These are phyloP conservation scores for Sinocyclocheilus grahami DNA, from an alignment of 2,113 vertebrate genomes.

Conservation along the genomic window DNA sequence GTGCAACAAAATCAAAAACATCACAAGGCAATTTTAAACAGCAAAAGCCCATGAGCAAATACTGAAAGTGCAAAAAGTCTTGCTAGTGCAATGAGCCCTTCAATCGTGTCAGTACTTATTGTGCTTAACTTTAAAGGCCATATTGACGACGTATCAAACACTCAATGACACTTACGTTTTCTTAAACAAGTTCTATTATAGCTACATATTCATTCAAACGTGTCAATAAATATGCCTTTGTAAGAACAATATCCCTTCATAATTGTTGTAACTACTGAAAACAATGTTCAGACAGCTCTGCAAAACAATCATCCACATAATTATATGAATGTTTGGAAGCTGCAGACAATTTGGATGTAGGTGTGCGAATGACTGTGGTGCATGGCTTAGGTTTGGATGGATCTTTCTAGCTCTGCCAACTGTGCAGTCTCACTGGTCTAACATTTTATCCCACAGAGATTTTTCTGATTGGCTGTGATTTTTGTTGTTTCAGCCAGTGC, in stretches of 20 bases:
- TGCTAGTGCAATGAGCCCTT: conserved; percentile 34
- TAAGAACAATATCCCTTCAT: conserved; percentile 2
- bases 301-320: neutral
- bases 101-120: conserved; percentile 26
- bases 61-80: conserved; percentile 51
- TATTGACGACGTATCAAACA: conserved; percentile 25
- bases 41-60: conserved; percentile 11
- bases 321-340: conserved; percentile 1
- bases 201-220: neutral
- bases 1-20: neutral
- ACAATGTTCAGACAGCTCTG: neutral
- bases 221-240: conserved; percentile 30
- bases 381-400: too few relatives aligned
- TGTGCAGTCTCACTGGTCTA: neutral
- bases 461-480: neutral
- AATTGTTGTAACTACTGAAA: neutral
- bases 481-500: neutral
- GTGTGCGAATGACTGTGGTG: neutral
- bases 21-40: conserved; percentile 15
- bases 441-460: neutral
- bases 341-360: neutral
- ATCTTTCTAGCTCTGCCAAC: neutral
- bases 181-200: conserved; percentile 1
- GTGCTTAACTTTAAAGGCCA: conserved; percentile 51
- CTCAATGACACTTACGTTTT: conserved; percentile 11